Percentiles rank a stretch among this genome's conserved stretches.
Conservation (phyloP, 2,888 invertebrate genomes). For the Apodemia zela region DNA sequence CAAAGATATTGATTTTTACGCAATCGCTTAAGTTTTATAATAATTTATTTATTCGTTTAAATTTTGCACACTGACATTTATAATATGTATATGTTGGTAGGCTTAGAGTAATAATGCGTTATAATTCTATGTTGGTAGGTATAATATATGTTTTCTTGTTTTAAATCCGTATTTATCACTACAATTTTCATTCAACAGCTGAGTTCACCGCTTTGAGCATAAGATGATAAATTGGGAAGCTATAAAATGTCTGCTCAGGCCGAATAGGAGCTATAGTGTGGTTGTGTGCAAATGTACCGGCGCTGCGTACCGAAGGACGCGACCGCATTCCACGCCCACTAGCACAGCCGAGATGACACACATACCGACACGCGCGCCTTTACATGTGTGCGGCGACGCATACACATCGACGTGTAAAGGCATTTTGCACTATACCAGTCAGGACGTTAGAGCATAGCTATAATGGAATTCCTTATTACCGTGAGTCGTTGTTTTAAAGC, state of each 20-base stretch:
- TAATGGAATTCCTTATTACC: constrained; percentile 60
- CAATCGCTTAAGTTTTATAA: no score
- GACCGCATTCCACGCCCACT: constrained; percentile 74
- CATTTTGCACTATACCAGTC: constrained; percentile 51
- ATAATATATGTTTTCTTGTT: no score
- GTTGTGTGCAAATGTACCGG: constrained; percentile 74
- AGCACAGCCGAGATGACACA: constrained; percentile 65
- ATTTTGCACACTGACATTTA: no score
- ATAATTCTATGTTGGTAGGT: no score
- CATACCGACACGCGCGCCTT: constrained; percentile 58
- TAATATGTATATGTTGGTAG: no score
- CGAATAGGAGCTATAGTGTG: constrained; percentile 47
- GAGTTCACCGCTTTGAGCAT: not conserved
- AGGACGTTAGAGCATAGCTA: constrained; percentile 50
- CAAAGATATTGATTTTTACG: no score
- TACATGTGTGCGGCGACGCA: constrained; percentile 43
- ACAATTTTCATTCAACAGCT: not conserved
- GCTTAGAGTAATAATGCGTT: no score
- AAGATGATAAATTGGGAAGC: constrained; percentile 56
- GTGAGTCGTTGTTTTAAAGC: constrained; percentile 53
- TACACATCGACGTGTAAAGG: constrained; percentile 45
- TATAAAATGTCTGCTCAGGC: constrained; percentile 54
- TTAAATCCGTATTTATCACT: not conserved
- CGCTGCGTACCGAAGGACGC: constrained; percentile 74
- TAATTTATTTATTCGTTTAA: no score